phyloP scores from a whole-genome alignment of 1,140 invertebrate genomes.

The Drosophila novamexicana region DNA sequence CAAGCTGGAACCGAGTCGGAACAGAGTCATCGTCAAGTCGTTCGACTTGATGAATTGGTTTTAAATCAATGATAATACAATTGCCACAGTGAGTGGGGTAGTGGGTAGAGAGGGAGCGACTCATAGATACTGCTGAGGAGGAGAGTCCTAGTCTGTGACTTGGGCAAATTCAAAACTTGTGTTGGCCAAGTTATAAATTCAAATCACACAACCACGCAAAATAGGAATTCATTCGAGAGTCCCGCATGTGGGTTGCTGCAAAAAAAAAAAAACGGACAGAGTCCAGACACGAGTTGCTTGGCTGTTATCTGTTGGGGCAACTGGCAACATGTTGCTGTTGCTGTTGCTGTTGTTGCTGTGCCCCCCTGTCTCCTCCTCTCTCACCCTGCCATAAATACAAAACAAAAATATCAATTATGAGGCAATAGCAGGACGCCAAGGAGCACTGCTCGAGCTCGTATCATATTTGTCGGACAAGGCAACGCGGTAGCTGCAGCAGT shows the following conservation, averaged over 20 bases:
- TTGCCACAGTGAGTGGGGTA: slow-evolving; percentile 41
- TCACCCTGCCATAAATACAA: slow-evolving; percentile 47
- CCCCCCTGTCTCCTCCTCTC: not conserved
- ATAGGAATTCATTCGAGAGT: slow-evolving; percentile 66
- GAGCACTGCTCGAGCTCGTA: slow-evolving; percentile 56
- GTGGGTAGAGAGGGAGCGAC: slow-evolving; percentile 5
- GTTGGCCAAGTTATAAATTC: slow-evolving; percentile 78
- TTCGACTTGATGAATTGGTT: slow-evolving; percentile 79
- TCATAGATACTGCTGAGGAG: slow-evolving; percentile 29
- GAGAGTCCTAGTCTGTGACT: slow-evolving; percentile 5
- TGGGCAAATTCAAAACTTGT: slow-evolving; percentile 43
- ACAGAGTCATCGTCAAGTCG: slow-evolving; percentile 75
- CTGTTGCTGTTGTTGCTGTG: slow-evolving; percentile 48
- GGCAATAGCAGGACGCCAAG: slow-evolving; percentile 64
- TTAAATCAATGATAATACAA: slow-evolving; percentile 83
- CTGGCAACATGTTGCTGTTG: slow-evolving; percentile 59
- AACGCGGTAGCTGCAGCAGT: slow-evolving; percentile 68
- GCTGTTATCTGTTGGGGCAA: slow-evolving; percentile 66
- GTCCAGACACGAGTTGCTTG: slow-evolving; percentile 59
- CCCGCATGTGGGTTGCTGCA: slow-evolving; percentile 62
- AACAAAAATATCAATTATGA: slow-evolving; percentile 83
- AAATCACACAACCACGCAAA: slow-evolving; percentile 81
- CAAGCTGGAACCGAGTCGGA: slow-evolving; percentile 36
- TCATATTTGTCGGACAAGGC: slow-evolving; percentile 78
- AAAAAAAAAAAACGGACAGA: slow-evolving; percentile 13